Evolutionary conservation across 1,140 invertebrate species (phyloP).

Genomic region (Chironomus tepperi): DNA sequence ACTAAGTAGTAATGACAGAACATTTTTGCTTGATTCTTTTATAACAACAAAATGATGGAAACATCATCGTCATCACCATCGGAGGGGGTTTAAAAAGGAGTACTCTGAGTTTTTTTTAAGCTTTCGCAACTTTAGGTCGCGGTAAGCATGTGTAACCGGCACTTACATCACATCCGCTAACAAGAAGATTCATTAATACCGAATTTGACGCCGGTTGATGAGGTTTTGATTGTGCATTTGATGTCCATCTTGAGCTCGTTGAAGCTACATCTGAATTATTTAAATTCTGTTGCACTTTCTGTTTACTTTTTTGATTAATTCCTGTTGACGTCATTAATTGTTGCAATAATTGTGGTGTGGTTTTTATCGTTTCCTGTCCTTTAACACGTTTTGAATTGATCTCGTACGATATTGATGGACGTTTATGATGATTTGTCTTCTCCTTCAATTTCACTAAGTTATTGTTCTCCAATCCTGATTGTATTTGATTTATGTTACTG

Average conservation of each 20-base stretch:
- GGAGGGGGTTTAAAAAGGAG: background rate
- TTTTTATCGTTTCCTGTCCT: constrained; percentile 20
- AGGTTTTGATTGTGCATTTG: constrained; percentile 28
- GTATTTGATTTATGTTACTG: background rate
- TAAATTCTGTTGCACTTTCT: background rate
- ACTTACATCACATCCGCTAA: constrained; percentile 84
- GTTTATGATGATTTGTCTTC: constrained; percentile 25
- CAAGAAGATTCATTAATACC: constrained; percentile 82
- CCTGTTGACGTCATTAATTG: constrained; percentile 32
- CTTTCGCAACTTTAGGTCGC: constrained; percentile 42
- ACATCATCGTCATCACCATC: background rate
- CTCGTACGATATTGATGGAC: constrained; percentile 25
- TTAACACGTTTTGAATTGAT: background rate
- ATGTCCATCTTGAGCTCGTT: constrained; percentile 26
- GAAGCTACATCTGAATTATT: background rate
- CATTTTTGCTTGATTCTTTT: too few species aligned
- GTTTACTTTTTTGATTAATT: constrained; percentile 1
- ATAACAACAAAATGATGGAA: constrained; percentile 21
- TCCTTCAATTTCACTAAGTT: background rate
- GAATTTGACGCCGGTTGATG: constrained; percentile 35
- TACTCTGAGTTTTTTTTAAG: constrained; percentile 29
- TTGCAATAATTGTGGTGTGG: constrained; percentile 33
- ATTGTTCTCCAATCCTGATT: constrained; percentile 25
- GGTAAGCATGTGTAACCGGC: constrained; percentile 78
- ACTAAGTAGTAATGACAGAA: too few species aligned